These are phyloP conservation scores for Scophthalmus maximus DNA, from an alignment of 2,113 vertebrate species.

Conservation along the genomic window DNA sequence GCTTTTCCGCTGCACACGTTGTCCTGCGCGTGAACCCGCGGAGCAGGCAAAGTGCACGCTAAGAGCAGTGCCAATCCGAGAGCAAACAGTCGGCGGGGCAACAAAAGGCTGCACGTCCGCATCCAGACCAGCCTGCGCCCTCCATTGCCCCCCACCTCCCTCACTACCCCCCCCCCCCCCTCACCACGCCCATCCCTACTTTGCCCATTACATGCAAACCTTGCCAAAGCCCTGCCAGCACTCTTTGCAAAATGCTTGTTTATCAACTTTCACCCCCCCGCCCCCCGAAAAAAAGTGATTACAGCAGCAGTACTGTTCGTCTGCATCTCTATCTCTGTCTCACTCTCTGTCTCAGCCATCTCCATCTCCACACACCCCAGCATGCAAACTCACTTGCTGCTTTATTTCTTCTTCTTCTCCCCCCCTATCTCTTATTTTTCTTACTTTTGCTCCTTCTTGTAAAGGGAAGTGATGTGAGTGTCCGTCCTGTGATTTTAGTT, in stretches of 20 bases:
- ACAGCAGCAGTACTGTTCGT: constrained; percentile 73
- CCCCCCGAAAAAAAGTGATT: constrained; percentile 70
- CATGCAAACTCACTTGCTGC: not conserved
- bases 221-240: constrained; percentile 66
- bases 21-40: constrained; percentile 36
- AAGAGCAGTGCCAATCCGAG: constrained; percentile 22
- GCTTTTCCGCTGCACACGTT: not conserved
- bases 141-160: not conserved
- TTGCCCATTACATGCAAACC: constrained; percentile 52
- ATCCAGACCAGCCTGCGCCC: constrained; percentile 14
- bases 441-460: constrained; percentile 13
- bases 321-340: constrained; percentile 62
- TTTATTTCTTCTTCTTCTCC: not conserved
- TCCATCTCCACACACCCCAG: not conserved
- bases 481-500: constrained; percentile 51
- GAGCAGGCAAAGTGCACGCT: constrained; percentile 12
- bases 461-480: constrained; percentile 56
- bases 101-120: constrained; percentile 56
- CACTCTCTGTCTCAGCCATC: constrained; percentile 38
- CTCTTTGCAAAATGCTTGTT: constrained; percentile 80
- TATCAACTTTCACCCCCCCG: constrained; percentile 73
- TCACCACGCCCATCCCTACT: constrained; percentile 25
- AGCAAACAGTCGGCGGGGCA: constrained; percentile 33
- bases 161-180: not conserved
- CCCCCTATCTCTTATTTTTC: not conserved